These are phyloP conservation scores for Gracilinanus agilis DNA, from an alignment of 2,113 vertebrate species.

Conservation along the genomic window DNA sequence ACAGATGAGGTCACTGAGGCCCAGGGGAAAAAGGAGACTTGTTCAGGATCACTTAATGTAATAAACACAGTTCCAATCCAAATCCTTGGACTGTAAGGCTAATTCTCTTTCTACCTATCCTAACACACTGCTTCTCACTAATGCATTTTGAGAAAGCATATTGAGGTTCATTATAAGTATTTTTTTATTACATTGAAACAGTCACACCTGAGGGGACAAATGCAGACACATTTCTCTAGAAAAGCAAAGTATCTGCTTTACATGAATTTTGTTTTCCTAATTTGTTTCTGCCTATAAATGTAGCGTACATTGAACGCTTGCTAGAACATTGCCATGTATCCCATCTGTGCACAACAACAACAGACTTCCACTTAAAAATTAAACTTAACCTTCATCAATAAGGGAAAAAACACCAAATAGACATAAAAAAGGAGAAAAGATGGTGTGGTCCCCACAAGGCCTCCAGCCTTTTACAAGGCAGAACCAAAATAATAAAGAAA, in stretches of 20 bases:
- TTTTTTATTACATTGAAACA: background rate
- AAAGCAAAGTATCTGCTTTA: background rate
- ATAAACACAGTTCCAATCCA: background rate
- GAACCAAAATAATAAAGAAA: background rate
- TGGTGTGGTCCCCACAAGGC: background rate
- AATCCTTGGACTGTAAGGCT: background rate
- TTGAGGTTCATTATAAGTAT: background rate
- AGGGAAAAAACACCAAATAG: background rate
- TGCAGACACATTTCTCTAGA: background rate
- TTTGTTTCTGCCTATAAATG: background rate
- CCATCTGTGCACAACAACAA: background rate
- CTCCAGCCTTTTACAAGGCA: background rate
- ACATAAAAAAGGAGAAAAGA: background rate
- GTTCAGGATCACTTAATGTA: background rate
- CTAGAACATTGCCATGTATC: background rate
- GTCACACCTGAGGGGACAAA: background rate
- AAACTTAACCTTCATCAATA: background rate
- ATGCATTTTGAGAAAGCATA: background rate
- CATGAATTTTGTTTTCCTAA: background rate
- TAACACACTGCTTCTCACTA: background rate
- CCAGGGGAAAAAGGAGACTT: background rate
- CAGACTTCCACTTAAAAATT: background rate
- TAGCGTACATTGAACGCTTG: background rate
- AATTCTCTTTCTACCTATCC: background rate
- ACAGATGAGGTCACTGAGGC: background rate